Evolutionary conservation across 2,888 invertebrate genomes (phyloP), one percentile per base, ranked within the genome.

Genomic region (Pemphredon lugubris): DNA sequence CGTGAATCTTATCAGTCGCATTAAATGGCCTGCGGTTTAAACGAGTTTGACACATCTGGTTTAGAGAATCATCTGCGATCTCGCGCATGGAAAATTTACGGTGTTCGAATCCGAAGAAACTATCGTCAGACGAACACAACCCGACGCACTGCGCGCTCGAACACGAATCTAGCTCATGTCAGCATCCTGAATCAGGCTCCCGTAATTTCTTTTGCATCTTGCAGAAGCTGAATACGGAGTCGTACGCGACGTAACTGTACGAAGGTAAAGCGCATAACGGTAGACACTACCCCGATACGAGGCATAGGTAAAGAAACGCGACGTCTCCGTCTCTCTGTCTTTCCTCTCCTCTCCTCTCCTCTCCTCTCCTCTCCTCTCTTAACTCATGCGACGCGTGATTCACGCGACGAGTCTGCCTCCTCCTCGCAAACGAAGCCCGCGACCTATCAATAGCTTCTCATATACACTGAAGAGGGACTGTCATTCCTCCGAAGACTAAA

Each of bases 391-490:
- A 53, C 79, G 82, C 77, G 81, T 85, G 84, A 85, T 84, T 84
- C 85, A 85, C 83, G 77, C 80, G 79, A 77, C 79, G 73, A 72
- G 73, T 79, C 73, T 82, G 77, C 75, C 65, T 74, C 71, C 70
- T 73, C 60, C 71, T 69, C 72, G 9, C 74, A 54, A 73, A 73
- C 66, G 60, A 79, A 79, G 73, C 72, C 68, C 74, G 66, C 68
- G 74, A 84, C 85, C 86, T 86, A 87, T 88, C 87, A 88, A 87
- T 87, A 87, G 87, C 85, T 81, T 73, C 83, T 87, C 85, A 79
- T 87, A 83, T 83, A 85, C 84, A 77, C 82, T 72, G 73, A 82
- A 83, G 84, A 86, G 83, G 82, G 84, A 85, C 86, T 87, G 87
- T 87, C 87, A 87, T 87, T 87, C 87, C 85, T 83, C 81, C 80